Conservation (phyloP, 2,113 vertebrate genomes). For the Oreochromis niloticus region DNA sequence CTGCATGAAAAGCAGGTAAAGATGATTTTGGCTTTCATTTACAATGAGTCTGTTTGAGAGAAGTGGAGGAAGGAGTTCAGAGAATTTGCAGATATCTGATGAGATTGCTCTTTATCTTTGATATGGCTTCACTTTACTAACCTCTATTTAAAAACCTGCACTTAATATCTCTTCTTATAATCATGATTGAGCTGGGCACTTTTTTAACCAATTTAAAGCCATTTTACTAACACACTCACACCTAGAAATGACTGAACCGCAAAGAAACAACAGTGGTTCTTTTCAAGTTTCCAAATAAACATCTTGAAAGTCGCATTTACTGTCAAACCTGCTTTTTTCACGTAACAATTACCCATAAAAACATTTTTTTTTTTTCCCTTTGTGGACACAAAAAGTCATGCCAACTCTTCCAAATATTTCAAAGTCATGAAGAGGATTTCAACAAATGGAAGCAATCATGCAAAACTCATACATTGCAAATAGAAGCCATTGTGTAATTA, state of each 20-base stretch:
- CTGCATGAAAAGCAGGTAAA: constrained; percentile 55
- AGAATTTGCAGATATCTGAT: neutral
- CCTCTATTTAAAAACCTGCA: neutral
- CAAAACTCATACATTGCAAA: constrained; percentile 15
- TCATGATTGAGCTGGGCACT: neutral
- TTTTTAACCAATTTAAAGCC: neutral
- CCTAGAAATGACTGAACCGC: neutral
- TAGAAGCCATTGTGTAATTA: constrained; percentile 39
- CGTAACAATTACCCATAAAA: neutral
- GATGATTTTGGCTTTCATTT: neutral
- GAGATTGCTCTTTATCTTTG: neutral
- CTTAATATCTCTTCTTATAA: neutral
- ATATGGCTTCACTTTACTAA: neutral
- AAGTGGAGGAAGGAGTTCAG: neutral
- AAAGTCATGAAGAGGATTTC: constrained; percentile 21
- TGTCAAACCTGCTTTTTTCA: neutral
- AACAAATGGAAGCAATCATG: constrained; percentile 14
- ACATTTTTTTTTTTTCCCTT: neutral
- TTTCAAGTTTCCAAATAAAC: neutral
- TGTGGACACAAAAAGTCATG: neutral
- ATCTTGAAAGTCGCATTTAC: neutral
- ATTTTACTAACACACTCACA: neutral
- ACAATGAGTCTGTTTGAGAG: neutral
- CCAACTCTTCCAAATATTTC: constrained; percentile 10
- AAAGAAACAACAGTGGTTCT: neutral